These are phyloP conservation scores for Erpobdella octoculata DNA, from an alignment of 2,888 invertebrate genomes.

Conservation along the genomic window DNA sequence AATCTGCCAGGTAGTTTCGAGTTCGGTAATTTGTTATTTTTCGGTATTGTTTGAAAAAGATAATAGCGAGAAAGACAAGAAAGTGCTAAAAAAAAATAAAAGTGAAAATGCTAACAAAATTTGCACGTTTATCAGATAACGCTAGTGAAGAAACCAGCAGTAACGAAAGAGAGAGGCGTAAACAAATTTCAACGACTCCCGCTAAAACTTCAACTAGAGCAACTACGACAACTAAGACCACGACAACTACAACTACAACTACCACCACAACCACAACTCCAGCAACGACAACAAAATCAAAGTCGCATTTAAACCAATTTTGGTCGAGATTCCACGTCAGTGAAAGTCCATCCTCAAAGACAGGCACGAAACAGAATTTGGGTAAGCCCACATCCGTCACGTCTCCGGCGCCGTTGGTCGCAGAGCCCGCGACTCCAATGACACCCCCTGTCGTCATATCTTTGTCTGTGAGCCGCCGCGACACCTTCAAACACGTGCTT, in stretches of 20 bases:
- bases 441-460: neutral
- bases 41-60: too few relatives aligned
- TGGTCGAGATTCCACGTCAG: neutral
- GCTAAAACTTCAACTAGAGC: constrained; percentile 76
- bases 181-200: constrained; percentile 85
- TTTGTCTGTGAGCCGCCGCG: neutral
- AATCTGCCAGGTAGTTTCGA: too few relatives aligned
- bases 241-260: neutral
- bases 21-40: too few relatives aligned
- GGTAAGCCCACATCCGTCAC: constrained; percentile 53
- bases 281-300: neutral
- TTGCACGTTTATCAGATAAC: neutral
- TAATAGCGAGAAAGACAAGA: too few relatives aligned
- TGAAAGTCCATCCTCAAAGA: neutral
- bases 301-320: neutral
- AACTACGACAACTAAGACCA: constrained; percentile 50
- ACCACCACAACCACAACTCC: constrained; percentile 15
- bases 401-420: constrained; percentile 59
- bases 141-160: neutral
- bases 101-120: too few relatives aligned
- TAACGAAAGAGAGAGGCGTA: constrained; percentile 56
- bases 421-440: constrained; percentile 46
- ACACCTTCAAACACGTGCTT: neutral
- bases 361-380: neutral
- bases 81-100: too few relatives aligned